Evolutionary conservation across 2,113 vertebrate genomes (phyloP).

Genomic region (Mesoclemmys tuberculata): DNA sequence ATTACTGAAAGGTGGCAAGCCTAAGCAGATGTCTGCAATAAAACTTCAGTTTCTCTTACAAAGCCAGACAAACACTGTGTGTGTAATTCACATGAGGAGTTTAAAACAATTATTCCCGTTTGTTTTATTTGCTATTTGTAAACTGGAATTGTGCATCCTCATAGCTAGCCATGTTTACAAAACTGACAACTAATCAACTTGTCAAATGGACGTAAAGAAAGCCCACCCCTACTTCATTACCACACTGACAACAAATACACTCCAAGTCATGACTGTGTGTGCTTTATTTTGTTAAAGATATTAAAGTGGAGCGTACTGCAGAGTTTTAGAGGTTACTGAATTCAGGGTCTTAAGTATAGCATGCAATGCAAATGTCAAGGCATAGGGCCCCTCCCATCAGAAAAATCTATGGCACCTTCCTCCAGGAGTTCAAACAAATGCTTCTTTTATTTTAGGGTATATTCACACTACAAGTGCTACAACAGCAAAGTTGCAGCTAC

Average conservation of each 20-base stretch:
- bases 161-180: background rate
- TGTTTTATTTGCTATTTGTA: background rate
- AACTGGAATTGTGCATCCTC: background rate
- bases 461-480: background rate
- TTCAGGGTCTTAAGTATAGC: background rate
- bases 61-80: background rate
- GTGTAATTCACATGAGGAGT: background rate
- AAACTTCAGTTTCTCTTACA: background rate
- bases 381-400: background rate
- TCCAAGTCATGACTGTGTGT: background rate
- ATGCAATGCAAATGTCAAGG: background rate
- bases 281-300: background rate
- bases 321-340: background rate
- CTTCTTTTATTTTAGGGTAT: accelerated
- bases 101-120: background rate
- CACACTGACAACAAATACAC: background rate
- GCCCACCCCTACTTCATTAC: background rate
- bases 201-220: accelerated
- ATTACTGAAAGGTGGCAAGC: background rate
- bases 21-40: background rate
- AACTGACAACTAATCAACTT: background rate
- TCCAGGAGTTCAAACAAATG: background rate
- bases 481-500: background rate
- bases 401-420: background rate
- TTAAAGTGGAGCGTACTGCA: background rate